Conservation (phyloP, 2,113 vertebrate genomes). For the Ptyas mucosa region DNA sequence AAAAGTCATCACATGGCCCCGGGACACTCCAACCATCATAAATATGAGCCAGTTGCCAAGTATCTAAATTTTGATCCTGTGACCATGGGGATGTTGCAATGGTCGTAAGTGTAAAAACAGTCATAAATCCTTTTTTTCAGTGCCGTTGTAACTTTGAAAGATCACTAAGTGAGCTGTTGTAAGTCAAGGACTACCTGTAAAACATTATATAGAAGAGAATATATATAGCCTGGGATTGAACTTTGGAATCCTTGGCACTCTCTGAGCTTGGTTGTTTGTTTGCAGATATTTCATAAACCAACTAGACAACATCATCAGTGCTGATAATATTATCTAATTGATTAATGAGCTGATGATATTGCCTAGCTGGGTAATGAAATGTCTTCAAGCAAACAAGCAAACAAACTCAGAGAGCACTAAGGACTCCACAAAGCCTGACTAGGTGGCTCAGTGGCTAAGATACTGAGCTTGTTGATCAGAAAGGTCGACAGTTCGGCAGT, state of each 20-base stretch:
- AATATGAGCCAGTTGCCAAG: not conserved
- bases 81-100: not conserved
- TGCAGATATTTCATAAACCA: not conserved
- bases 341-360: not conserved
- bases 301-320: not conserved
- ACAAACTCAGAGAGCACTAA: not conserved
- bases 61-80: not conserved
- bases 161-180: not conserved
- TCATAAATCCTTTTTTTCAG: not conserved
- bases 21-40: not conserved
- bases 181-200: not conserved
- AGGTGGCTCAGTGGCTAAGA: too few relatives aligned
- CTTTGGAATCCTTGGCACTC: not conserved
- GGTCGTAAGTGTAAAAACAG: not conserved
- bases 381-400: not conserved
- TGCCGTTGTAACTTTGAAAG: not conserved
- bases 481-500: too few relatives aligned
- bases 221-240: not conserved
- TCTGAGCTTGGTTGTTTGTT: not conserved
- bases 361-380: not conserved
- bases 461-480: too few relatives aligned
- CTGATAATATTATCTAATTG: not conserved
- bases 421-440: not conserved
- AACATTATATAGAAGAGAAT: not conserved
- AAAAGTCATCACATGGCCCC: not conserved